Evolutionary conservation across 2,113 vertebrate genomes (phyloP).

Genomic region (Verasper variegatus): DNA sequence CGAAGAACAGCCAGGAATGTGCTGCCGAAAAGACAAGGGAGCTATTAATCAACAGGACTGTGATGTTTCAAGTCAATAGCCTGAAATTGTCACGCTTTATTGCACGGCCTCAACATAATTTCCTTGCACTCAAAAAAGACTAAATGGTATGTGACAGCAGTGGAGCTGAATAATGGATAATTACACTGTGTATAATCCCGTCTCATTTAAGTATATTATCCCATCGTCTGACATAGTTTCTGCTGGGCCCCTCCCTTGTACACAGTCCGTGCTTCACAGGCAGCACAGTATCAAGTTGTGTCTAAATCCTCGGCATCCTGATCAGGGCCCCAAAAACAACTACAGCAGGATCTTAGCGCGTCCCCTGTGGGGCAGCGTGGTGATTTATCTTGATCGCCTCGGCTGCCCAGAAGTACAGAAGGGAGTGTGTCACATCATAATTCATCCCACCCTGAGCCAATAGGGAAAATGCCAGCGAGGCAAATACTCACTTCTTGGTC

Average conservation of each 20-base stretch:
- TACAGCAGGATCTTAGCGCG: constrained; percentile 50
- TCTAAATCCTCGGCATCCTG: constrained; percentile 55
- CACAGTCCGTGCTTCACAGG: constrained; percentile 34
- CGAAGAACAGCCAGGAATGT: constrained; percentile 68
- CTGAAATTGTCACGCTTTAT: constrained; percentile 52
- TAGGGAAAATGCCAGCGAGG: constrained; percentile 70
- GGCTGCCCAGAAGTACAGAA: constrained; percentile 70
- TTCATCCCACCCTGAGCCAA: constrained; percentile 69
- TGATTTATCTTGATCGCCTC: constrained; percentile 75
- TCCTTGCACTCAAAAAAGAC: constrained; percentile 40
- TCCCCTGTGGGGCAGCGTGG: constrained; percentile 56
- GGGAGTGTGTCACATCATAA: constrained; percentile 73
- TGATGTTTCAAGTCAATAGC: constrained; percentile 58
- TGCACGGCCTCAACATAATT: constrained; percentile 32
- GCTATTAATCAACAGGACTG: constrained; percentile 55
- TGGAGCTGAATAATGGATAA: constrained; percentile 49
- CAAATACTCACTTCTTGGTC: constrained; percentile 70
- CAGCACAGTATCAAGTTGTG: constrained; percentile 53
- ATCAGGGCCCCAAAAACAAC: constrained; percentile 69
- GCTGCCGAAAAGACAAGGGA: constrained; percentile 55
- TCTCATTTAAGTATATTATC: constrained; percentile 55
- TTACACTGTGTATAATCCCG: constrained; percentile 53
- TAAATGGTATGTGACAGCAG: constrained; percentile 57
- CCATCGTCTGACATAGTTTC: constrained; percentile 33
- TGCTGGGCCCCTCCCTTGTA: constrained; percentile 22